Evolutionary conservation across 2,113 vertebrate species (phyloP).

Genomic region (Macrotus californicus): DNA sequence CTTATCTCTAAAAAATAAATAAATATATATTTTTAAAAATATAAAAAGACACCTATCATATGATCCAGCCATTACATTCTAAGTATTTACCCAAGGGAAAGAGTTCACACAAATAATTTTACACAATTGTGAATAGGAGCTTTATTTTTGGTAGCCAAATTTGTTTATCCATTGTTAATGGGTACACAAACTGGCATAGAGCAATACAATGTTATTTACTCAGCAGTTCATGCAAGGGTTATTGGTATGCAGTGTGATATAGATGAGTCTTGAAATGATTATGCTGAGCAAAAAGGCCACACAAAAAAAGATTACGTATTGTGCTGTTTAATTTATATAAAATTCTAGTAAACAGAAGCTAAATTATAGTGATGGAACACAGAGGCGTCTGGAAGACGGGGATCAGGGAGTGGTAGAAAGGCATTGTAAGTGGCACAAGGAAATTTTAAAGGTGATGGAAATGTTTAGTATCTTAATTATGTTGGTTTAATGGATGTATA

Average conservation of each 20-base stretch:
- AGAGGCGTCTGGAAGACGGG: neutral
- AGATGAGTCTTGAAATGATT: neutral
- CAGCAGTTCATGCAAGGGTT: neutral
- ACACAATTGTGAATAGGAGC: neutral
- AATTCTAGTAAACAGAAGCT: neutral
- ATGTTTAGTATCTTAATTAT: neutral
- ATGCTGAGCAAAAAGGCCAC: neutral
- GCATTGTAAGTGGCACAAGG: neutral
- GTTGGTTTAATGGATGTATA: neutral
- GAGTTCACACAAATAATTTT: neutral
- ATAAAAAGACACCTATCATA: neutral
- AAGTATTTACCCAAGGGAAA: neutral
- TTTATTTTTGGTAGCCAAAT: neutral
- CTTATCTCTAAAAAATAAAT: no score
- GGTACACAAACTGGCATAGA: neutral
- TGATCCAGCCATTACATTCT: neutral
- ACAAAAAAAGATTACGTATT: neutral
- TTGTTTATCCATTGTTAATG: neutral
- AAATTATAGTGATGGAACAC: neutral
- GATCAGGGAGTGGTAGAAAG: neutral
- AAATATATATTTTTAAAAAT: neutral
- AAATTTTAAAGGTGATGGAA: neutral
- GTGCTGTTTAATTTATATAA: neutral
- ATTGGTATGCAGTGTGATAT: neutral
- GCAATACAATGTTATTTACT: neutral